Conservation (phyloP, 2,113 vertebrate genomes). For the Oplegnathus fasciatus region DNA sequence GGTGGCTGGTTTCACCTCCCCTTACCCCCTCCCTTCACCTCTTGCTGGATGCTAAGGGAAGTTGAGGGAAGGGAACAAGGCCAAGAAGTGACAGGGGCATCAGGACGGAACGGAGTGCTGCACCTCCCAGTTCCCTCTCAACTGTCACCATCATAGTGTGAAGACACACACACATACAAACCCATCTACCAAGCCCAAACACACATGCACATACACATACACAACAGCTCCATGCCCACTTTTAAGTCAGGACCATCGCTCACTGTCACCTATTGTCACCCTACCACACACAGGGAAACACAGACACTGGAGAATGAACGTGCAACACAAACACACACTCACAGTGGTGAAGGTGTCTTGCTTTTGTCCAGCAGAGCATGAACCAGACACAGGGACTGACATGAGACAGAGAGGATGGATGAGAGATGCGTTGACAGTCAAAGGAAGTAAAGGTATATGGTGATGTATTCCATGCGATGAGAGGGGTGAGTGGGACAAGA, state of each 20-base stretch:
- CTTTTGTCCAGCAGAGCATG: conserved; percentile 78
- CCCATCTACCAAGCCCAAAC: neutral
- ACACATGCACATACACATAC: conserved; percentile 41
- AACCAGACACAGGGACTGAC: conserved; percentile 71
- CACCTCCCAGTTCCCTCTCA: conserved; percentile 63
- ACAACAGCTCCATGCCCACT: conserved; percentile 45
- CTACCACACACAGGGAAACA: conserved; percentile 49
- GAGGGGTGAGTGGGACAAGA: conserved; percentile 1
- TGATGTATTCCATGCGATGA: conserved; percentile 39
- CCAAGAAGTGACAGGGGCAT: conserved; percentile 84
- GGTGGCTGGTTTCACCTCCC: conserved; percentile 50
- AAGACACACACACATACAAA: conserved; percentile 40
- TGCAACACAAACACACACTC: conserved; percentile 38
- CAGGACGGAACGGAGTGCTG: conserved; percentile 79
- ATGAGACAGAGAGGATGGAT: conserved; percentile 54
- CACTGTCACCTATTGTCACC: conserved; percentile 85
- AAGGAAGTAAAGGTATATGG: conserved; percentile 39
- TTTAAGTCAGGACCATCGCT: conserved; percentile 75
- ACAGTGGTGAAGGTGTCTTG: conserved; percentile 60
- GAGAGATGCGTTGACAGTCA: conserved; percentile 62
- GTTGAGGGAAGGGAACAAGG: conserved; percentile 83
- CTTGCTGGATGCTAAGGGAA: conserved; percentile 46
- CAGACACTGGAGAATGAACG: conserved; percentile 41
- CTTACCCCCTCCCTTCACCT: conserved; percentile 31
- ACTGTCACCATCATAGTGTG: conserved; percentile 78